Evolutionary conservation across 1,140 invertebrate species (phyloP), one percentile per base, ranked within the genome.

Genomic region (Asobara japonica): DNA sequence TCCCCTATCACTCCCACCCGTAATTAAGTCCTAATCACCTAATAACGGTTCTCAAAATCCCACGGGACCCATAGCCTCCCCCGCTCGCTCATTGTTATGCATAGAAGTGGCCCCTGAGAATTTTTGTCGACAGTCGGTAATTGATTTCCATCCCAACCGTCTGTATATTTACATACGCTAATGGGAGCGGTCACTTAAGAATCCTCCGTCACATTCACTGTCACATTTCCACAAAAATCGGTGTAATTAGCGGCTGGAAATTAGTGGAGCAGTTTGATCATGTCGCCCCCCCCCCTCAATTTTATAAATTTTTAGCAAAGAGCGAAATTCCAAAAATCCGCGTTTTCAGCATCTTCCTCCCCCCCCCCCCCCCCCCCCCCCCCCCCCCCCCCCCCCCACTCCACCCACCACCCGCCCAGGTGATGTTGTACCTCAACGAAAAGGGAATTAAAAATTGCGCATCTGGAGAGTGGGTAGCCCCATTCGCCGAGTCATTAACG

Each of bases 111-210:
- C 48, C 10, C 27, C 29, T n/a, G 20, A 20, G 69, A 45, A 45
- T 45, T 45, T 67, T 36, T 69, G 45, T 20, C 30, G 72, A 48
- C 60, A 51, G 29, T 27, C 22, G 71, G 74, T 82, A 83, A 84
- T 84, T 82, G 82, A 82, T 81, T 83, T 79, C 78, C 69, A 74
- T 80, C 75, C 72, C 33, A 76, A 71, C 73, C 41, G 41, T 74
- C 71, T 71, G 76, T 80, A n/a, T n/a, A 81, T 84, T 82, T 84
- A 78, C 79, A 82, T 80, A 78, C 76, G 69, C 74, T 81, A 82
- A 80, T 82, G 41, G 41, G 41, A 64, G 71, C 76, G 77, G 25
- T 62, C 18, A 64, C 33, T 64, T 33, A 31, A 11, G 30, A 16
- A 64, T 30, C 30, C 33, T 27, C 8, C 61, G 5, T 27, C n/a